phyloP scores from a whole-genome alignment of 2,113 vertebrate genomes.

The Dendrocopos noguchii region DNA sequence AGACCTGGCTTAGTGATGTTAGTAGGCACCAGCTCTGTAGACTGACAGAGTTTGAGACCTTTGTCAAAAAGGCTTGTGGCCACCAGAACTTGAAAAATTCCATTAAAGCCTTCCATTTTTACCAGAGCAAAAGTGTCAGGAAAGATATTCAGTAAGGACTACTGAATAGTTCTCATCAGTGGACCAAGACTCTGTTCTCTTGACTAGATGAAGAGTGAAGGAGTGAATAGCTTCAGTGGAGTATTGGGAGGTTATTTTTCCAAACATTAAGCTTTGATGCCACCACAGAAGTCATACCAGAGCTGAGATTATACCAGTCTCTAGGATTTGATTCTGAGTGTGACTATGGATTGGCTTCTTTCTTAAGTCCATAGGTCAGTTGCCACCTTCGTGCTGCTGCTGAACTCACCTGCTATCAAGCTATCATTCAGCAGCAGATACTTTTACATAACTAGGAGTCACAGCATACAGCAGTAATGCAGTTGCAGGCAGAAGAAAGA shows the following conservation, averaged over 20 bases:
- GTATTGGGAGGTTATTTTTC: neutral
- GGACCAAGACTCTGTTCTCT: neutral
- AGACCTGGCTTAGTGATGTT: neutral
- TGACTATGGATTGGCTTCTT: neutral
- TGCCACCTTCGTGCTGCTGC: neutral
- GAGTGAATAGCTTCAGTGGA: neutral
- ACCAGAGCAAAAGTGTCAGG: neutral
- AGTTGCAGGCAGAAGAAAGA: neutral
- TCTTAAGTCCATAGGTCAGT: neutral
- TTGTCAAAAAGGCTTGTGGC: neutral
- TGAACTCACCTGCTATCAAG: neutral
- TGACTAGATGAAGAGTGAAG: neutral
- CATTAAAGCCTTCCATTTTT: neutral
- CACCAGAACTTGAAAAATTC: neutral
- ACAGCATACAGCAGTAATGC: neutral
- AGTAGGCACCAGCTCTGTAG: neutral
- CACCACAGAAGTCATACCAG: neutral
- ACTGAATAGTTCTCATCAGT: neutral
- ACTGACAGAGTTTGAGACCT: neutral
- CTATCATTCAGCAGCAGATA: neutral
- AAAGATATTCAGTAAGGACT: neutral
- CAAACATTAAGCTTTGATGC: neutral
- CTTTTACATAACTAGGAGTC: neutral
- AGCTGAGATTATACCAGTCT: neutral
- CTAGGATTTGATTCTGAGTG: neutral